Base-by-base conservation (phyloP, 2,888 invertebrate species). In the Drosophila gaucha region DNA sequence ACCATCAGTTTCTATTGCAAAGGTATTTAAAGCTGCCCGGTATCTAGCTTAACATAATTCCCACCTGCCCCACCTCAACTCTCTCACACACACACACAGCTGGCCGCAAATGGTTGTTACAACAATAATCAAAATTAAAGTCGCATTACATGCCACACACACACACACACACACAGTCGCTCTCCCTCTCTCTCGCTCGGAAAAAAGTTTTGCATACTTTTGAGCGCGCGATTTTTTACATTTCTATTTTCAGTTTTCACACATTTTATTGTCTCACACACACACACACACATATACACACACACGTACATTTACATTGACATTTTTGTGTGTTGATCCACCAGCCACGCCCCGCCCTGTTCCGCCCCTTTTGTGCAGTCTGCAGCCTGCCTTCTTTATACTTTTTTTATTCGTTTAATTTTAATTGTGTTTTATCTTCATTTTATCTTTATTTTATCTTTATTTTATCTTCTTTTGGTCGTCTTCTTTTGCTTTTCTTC, bases 1-100 rank as follows among this genome's bases (percentile, higher is more conserved):
- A 89, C 76, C 89, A 89, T 86, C 90, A 89, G 73, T 89, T 88
- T 89, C 76, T 87, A 72, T 88, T 89, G 75, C 86, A 79, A 82
- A 89, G 90, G 89, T 89, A 88, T 87, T 89, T 89, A 86, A 84
- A 78, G 78, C 85, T 88, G 86, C 88, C 80, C 39, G 51, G 41
- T 6, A 30, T 44, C 36, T 18, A 39, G 47, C 47, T 39, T 46
- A 60, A 60, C 35, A 8, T 18, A 24, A 18, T 9, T 20, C n/a
- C 26, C 26, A 6, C n/a, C 18, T 51, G 22, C 14, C 41, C 30
- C 24, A 9, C 2, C n/a, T 9, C 24, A 6, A 41, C n/a, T 6
- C 35, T 44, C 18, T 33, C 9, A 12, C 36, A 18, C 12, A 35
- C 49, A 16, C 22, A 66, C 67, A 70, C 54, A 72, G 67, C 58